Evolutionary conservation across 2,888 invertebrate genomes (phyloP).

Genomic region (Calliopum simillimum): DNA sequence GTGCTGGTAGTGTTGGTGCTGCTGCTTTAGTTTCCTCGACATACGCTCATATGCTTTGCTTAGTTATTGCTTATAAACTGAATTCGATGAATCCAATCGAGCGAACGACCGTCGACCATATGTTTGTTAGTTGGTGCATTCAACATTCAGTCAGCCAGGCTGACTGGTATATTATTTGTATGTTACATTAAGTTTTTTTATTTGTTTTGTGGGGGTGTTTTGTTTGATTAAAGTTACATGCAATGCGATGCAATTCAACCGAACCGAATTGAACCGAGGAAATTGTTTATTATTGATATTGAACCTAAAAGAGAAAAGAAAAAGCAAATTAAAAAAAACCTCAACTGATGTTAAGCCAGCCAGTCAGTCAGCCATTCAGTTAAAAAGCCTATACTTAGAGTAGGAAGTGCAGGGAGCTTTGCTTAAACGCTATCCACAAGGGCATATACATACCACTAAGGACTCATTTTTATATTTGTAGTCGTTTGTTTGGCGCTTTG

Average conservation of each 20-base stretch:
- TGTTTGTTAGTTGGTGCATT: constrained; percentile 15
- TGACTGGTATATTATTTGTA: neutral
- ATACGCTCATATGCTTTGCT: neutral
- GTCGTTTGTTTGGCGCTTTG: neutral
- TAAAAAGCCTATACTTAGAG: too few relatives aligned
- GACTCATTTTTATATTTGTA: neutral
- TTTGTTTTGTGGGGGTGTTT: constrained; percentile 25
- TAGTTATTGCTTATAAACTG: neutral
- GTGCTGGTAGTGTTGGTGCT: neutral
- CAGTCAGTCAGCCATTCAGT: too few relatives aligned
- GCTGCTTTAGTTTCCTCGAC: too few relatives aligned
- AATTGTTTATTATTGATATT: too few relatives aligned
- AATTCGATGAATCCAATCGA: neutral
- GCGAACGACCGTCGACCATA: neutral
- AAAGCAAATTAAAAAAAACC: too few relatives aligned
- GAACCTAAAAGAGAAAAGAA: too few relatives aligned
- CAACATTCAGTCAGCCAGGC: constrained; percentile 3
- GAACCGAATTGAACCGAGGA: neutral
- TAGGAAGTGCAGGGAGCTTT: too few relatives aligned
- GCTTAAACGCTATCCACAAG: too few relatives aligned
- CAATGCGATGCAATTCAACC: constrained; percentile 18
- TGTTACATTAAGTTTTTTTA: neutral
- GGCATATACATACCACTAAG: too few relatives aligned
- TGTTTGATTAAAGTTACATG: constrained; percentile 28
- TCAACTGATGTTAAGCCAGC: too few relatives aligned